These are phyloP conservation scores for Muscicapa comitata DNA, from an alignment of 2,797 vertebrate genomes.

Conservation along the genomic window DNA sequence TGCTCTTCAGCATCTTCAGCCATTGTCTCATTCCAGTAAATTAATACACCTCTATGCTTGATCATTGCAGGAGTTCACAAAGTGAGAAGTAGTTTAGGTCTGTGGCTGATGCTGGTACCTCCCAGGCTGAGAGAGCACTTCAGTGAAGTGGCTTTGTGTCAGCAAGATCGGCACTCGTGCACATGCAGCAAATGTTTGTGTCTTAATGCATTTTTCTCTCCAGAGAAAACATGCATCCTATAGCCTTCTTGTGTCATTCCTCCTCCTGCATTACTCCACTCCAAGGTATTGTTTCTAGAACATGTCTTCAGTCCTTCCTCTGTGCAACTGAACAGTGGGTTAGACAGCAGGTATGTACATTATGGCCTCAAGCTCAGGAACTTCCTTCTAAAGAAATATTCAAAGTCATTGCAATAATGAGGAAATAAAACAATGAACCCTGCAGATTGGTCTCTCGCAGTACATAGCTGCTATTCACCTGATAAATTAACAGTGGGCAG, in stretches of 20 bases:
- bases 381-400: not conserved
- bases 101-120: not conserved
- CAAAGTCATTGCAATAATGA: not conserved
- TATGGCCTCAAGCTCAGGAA: not conserved
- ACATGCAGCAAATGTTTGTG: slow-evolving; percentile 7
- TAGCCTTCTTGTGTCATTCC: not conserved
- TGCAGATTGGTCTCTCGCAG: not conserved
- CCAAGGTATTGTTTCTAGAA: not conserved
- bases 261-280: not conserved
- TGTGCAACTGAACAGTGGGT: not conserved
- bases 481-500: not conserved
- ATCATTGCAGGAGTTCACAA: not conserved
- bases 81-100: not conserved
- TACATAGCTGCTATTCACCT: not conserved
- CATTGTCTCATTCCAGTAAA: not conserved
- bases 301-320: not conserved
- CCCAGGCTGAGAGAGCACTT: slow-evolving; percentile 32
- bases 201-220: not conserved
- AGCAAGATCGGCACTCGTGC: not conserved
- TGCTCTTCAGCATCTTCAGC: not conserved
- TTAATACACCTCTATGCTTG: not conserved
- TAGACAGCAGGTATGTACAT: not conserved
- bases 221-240: not conserved
- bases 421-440: not conserved
- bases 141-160: slow-evolving; percentile 35